Conservation (phyloP, 2,888 invertebrate species). For the Morpho helenor region DNA sequence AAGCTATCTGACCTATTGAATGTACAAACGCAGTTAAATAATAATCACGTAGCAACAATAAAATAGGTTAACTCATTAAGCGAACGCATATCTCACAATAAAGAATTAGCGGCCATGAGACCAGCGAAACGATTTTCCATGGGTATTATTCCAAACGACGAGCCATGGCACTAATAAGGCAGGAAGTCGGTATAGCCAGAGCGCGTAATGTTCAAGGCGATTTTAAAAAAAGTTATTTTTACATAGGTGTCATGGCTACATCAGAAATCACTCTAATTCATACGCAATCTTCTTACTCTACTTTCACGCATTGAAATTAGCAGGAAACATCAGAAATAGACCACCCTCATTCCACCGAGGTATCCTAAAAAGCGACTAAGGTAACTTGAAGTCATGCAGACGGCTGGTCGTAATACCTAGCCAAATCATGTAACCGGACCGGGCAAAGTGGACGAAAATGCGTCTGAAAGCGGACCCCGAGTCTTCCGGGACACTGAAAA, state of each 20-base stretch:
- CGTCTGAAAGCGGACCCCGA: too few relatives aligned
- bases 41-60: background rate
- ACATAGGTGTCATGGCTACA: background rate
- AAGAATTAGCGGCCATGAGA: conserved; percentile 20
- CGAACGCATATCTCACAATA: conserved; percentile 6
- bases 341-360: too few relatives aligned
- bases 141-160: conserved; percentile 21
- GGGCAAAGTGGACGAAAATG: too few relatives aligned
- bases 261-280: too few relatives aligned
- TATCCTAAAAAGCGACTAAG: too few relatives aligned
- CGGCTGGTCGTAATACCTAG: too few relatives aligned
- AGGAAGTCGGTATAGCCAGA: conserved; percentile 18
- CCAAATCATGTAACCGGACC: too few relatives aligned
- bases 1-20: too few relatives aligned
- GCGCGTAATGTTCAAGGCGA: conserved; percentile 7
- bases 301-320: too few relatives aligned
- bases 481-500: too few relatives aligned
- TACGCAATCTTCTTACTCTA: background rate
- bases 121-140: conserved; percentile 21
- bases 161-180: conserved; percentile 14
- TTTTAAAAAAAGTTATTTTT: conserved; percentile 2
- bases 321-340: too few relatives aligned
- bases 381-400: too few relatives aligned
- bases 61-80: conserved; percentile 1
- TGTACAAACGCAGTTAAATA: background rate